Evolutionary conservation across 2,797 vertebrate species (phyloP).

Genomic region (Erpetoichthys calabaricus): DNA sequence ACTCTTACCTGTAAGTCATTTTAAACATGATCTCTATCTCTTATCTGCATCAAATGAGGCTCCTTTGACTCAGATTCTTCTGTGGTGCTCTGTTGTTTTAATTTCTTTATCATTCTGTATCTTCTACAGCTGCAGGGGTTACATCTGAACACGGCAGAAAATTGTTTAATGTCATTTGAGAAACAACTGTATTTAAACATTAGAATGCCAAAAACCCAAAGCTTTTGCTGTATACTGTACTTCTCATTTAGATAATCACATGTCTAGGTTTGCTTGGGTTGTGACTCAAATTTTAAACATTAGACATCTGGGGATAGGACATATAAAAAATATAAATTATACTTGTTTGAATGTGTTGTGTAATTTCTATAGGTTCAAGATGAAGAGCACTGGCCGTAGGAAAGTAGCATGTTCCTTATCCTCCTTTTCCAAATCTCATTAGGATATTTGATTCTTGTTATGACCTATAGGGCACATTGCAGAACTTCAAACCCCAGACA

Average conservation of each 20-base stretch:
- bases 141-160: background rate
- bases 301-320: no score
- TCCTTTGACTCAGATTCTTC: conserved; percentile 39
- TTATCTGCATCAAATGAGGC: conserved; percentile 54
- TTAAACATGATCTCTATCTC: conserved; percentile 53
- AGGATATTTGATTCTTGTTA: no score
- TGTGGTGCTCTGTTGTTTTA: conserved; percentile 40
- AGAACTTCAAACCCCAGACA: no score
- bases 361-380: no score
- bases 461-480: no score
- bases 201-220: conserved; percentile 43
- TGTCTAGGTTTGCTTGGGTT: no score
- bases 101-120: conserved; percentile 27
- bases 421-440: no score
- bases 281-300: no score
- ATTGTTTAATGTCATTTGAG: background rate
- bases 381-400: no score
- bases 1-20: conserved; percentile 65
- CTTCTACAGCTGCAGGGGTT: conserved; percentile 44
- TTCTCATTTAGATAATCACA: background rate
- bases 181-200: background rate
- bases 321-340: no score
- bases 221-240: conserved; percentile 28
- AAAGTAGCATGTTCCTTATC: no score
- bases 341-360: no score